Base-by-base conservation (phyloP, 2,113 vertebrate species). In the Mesoclemmys tuberculata region DNA sequence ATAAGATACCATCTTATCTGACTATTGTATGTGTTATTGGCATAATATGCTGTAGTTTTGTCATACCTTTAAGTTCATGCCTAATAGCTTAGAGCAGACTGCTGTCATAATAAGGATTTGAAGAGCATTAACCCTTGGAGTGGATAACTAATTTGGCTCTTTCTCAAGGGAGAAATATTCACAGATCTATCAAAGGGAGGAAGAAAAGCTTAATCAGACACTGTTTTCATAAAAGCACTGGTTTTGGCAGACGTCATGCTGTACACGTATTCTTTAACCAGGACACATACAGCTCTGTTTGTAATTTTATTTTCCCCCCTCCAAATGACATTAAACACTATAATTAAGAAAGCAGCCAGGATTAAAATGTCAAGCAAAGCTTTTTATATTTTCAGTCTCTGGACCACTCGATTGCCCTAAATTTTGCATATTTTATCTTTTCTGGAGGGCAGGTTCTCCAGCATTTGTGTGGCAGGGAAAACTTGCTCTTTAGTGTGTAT, bases 311-410 rank as follows among this genome's bases (percentile, higher is more conserved):
- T 85, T 80, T 92, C 64, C 85, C 13, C 38, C 92, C 26, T 88
- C 61, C 74, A 92, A 46, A 54, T 97, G 92, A 91, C 83, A 54
- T 93, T 92, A 94, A 95, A 89, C 84, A 78, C 54, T 94, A 13
- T 96, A 93, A 95, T 97, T 97, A 96, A 93, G 82, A 90, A 95
- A 87, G 81, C 55, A 89, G 24, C 79, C 89, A 93, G 93, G 92
- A 97, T 94, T 92, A 96, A 94, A 92, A 75, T 90, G 87, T 96
- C 88, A 95, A 87, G 35, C 86, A 71, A 92, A 96, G 38, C 75
- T 85, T 97, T 95, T 90, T 0, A 74, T 86, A 92, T 94, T 89
- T 93, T 82, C 91, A 19, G 74, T 24, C 56, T 80, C 14, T 56
- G 89, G 92, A 38, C 90, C 85, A 35, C 75, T 92, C 9, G 61